Evolutionary conservation across 2,113 vertebrate genomes (phyloP).

Genomic region (Reinhardtius hippoglossoides): DNA sequence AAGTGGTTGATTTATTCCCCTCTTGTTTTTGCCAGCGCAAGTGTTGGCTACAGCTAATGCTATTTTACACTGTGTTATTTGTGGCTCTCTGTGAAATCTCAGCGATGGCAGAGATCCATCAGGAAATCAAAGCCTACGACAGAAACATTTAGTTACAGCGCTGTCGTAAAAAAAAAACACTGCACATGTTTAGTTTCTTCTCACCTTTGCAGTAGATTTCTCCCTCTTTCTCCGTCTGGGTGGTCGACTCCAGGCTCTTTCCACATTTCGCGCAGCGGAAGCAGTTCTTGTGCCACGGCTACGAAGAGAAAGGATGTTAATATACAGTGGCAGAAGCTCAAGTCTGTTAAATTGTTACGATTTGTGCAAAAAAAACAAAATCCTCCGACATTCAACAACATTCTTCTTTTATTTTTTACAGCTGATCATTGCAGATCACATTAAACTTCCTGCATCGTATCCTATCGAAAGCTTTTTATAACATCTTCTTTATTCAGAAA

Average conservation of each 20-base stretch:
- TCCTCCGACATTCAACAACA: too few relatives aligned
- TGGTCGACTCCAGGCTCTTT: constrained; percentile 96
- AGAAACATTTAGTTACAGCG: background rate
- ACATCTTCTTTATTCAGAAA: constrained; percentile 22
- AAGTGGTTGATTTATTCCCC: background rate
- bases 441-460: background rate
- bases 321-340: background rate
- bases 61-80: background rate
- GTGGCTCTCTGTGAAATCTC: background rate
- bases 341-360: too few relatives aligned
- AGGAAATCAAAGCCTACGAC: background rate
- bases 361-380: too few relatives aligned
- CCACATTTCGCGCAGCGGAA: constrained; percentile 98
- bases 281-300: constrained; percentile 98
- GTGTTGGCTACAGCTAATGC: background rate
- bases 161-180: background rate
- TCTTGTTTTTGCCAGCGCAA: background rate
- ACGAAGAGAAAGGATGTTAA: background rate
- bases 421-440: background rate
- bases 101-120: background rate
- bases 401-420: too few relatives aligned
- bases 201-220: constrained; percentile 99
- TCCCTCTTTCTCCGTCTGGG: constrained; percentile 95
- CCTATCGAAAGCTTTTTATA: background rate
- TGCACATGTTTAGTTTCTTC: fast-evolving